Conservation (phyloP, 2,797 vertebrate genomes). For the Ataeniobius toweri region DNA sequence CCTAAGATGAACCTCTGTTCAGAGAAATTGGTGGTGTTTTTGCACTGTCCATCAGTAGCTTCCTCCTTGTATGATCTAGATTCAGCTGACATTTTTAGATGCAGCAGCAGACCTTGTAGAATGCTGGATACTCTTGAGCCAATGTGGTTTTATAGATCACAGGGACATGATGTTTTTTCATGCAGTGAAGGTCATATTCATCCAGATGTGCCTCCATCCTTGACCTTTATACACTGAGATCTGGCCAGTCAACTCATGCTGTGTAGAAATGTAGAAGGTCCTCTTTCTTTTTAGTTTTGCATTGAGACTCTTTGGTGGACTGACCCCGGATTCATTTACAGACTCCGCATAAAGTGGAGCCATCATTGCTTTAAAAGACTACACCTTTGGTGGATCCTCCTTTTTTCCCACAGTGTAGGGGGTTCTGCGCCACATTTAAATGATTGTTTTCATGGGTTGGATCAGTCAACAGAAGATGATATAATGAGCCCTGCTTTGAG, state of each 20-base stretch:
- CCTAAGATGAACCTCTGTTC: too few species aligned
- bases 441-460: not conserved
- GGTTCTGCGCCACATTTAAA: too few species aligned
- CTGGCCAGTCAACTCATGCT: not conserved
- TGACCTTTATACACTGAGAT: not conserved
- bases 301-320: not conserved
- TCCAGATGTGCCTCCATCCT: not conserved
- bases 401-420: not conserved
- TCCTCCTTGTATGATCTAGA: too few species aligned
- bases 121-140: not conserved
- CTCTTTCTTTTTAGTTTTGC: not conserved
- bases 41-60: not conserved
- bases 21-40: too few species aligned
- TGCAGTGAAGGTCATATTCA: not conserved
- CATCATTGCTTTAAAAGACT: constrained; percentile 1
- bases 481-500: not conserved
- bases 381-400: not conserved
- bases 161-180: not conserved
- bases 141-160: too few species aligned
- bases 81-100: not conserved
- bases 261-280: not conserved
- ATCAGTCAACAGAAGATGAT: not conserved
- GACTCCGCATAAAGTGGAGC: not conserved
- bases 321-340: not conserved
- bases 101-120: not conserved